Conservation (phyloP, 2,888 invertebrate species). For the Cylloceria caligata region DNA sequence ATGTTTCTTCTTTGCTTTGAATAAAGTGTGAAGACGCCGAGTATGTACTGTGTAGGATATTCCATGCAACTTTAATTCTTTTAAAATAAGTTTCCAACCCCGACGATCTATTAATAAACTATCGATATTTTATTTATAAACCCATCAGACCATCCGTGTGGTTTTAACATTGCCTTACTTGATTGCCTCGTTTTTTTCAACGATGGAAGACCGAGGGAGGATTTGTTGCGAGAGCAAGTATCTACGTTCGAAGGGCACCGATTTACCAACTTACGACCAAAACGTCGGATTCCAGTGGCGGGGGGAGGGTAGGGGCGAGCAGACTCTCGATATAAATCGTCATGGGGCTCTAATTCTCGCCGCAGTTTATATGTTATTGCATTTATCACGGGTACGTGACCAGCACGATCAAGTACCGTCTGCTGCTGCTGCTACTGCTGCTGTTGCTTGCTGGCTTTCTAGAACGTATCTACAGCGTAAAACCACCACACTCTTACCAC, state of each 20-base stretch:
- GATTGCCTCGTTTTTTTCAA: conserved; percentile 7
- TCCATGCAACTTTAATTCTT: neutral
- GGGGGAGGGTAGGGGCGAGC: conserved; percentile 59
- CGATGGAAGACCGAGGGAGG: neutral
- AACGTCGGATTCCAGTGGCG: conserved; percentile 35
- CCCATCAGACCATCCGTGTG: neutral
- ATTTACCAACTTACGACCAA: conserved; percentile 55
- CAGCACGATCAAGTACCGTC: conserved; percentile 65
- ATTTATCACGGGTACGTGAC: conserved; percentile 82
- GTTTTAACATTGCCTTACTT: conserved; percentile 13
- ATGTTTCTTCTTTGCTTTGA: no score
- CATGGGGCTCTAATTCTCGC: conserved; percentile 81
- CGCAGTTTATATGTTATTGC: conserved; percentile 83
- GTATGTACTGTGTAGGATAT: no score
- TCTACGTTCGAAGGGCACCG: conserved; percentile 28
- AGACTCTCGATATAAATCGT: conserved; percentile 81
- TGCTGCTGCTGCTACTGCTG: conserved; percentile 38
- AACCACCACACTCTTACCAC: conserved; percentile 42
- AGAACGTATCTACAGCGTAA: conserved; percentile 46
- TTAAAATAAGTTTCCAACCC: neutral
- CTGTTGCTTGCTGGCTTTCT: conserved; percentile 33
- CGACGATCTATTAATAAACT: conserved; percentile 7
- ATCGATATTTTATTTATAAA: conserved; percentile 8
- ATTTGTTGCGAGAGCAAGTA: conserved; percentile 9
- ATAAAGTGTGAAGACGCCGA: no score